Conservation (phyloP, 2,797 vertebrate genomes). For the Aldrovandia affinis region DNA sequence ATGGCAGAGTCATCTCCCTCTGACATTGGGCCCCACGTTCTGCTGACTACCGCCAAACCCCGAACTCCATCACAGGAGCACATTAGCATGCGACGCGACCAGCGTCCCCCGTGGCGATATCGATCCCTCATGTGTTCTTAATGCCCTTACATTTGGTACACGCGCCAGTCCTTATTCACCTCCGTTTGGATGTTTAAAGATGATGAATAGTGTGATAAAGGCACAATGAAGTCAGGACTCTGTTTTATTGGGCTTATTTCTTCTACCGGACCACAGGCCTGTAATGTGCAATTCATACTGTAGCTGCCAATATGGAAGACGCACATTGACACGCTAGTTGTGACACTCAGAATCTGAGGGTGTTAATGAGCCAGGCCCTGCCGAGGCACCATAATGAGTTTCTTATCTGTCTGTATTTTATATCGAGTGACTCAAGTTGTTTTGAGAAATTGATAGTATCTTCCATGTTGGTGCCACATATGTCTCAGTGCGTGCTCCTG, state of each 20-base stretch:
- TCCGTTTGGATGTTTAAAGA: conserved; percentile 46
- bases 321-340: background rate
- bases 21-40: background rate
- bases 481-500: conserved; percentile 48
- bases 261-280: conserved; percentile 43
- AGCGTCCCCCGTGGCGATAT: conserved; percentile 23
- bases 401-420: background rate
- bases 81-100: conserved; percentile 25
- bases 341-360: background rate
- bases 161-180: conserved; percentile 44
- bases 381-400: conserved; percentile 2
- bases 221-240: conserved; percentile 27
- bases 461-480: conserved; percentile 45
- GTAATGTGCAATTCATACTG: conserved; percentile 56
- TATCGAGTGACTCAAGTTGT: background rate
- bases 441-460: background rate
- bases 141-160: conserved; percentile 41
- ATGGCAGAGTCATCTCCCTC: background rate
- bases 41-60: background rate
- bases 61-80: background rate
- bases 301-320: conserved; percentile 45
- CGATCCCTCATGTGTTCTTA: conserved; percentile 41
- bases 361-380: conserved; percentile 13
- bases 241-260: conserved; percentile 22
- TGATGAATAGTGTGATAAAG: conserved; percentile 39